phyloP scores from a whole-genome alignment of 2,113 vertebrate species.

The Myiagra hebetior region DNA sequence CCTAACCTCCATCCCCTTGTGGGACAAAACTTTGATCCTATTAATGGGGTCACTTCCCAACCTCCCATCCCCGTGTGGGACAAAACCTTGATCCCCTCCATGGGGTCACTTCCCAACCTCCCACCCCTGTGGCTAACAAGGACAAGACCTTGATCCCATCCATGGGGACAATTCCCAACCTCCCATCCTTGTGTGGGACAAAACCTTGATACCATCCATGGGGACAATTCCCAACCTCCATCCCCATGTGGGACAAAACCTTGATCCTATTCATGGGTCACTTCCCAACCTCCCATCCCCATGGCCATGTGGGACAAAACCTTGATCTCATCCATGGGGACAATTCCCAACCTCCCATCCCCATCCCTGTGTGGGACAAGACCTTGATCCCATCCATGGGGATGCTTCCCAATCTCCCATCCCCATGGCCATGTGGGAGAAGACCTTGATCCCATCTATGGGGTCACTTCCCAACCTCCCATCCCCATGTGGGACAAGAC shows the following conservation, averaged over 20 bases:
- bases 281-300: background rate
- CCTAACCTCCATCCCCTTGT: background rate
- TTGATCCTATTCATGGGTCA: background rate
- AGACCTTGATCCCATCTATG: too few relatives aligned
- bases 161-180: too few relatives aligned
- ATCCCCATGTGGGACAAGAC: background rate
- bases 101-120: too few relatives aligned
- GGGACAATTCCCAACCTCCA: background rate
- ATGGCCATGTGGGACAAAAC: background rate
- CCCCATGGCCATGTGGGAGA: too few relatives aligned
- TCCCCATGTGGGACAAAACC: fast-evolving
- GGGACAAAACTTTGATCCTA: too few relatives aligned
- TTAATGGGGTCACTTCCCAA: background rate
- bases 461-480: too few relatives aligned
- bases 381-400: too few relatives aligned
- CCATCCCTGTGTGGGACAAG: background rate
- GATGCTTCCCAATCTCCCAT: too few relatives aligned
- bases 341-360: too few relatives aligned
- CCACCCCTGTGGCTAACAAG: fast-evolving
- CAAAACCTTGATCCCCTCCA: too few relatives aligned
- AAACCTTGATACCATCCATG: fast-evolving
- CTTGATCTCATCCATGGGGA: background rate
- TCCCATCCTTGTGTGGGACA: background rate
- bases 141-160: too few relatives aligned
- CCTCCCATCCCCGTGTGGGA: background rate